A percentile compares a stretch with the other conserved stretches of the same genome.
Evolutionary conservation across 92 coral and sea anemone genomes (phyloP).

Genomic region (Parazoanthus darwini): DNA sequence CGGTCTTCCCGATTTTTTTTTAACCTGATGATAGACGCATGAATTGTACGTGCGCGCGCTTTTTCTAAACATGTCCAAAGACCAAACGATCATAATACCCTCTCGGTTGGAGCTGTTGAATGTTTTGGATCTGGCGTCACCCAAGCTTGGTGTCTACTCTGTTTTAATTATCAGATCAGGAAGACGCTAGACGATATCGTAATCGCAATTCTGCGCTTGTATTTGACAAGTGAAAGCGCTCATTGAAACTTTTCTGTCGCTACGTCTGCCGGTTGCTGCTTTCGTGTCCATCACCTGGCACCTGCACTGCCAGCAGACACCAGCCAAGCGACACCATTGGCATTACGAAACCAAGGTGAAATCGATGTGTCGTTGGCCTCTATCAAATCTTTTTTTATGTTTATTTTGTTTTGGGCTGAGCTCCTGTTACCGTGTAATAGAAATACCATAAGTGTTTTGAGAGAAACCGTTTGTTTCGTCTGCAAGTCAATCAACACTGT

Average conservation of each 20-base stretch:
- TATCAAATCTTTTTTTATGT: neutral
- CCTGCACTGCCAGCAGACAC: neutral
- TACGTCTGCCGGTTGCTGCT: neutral
- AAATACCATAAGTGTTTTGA: neutral
- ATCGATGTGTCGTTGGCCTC: neutral
- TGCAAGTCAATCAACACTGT: neutral
- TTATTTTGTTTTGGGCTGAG: conserved; percentile 7
- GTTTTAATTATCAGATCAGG: conserved; percentile 1
- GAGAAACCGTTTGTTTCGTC: neutral
- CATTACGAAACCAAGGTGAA: neutral
- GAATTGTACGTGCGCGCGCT: neutral
- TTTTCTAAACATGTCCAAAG: conserved; percentile 1
- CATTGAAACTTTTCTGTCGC: neutral
- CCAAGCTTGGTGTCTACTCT: conserved; percentile 23
- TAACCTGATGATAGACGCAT: neutral
- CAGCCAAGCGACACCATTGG: neutral
- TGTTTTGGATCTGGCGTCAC: neutral
- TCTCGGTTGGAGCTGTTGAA: conserved; percentile 14
- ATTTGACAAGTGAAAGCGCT: neutral
- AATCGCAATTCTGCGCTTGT: neutral
- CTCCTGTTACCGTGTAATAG: neutral
- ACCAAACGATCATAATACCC: conserved; percentile 1
- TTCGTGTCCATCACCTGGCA: neutral
- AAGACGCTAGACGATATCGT: neutral
- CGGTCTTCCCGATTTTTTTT: neutral